Percentiles rank a stretch among this genome's conserved stretches.
These are phyloP conservation scores for Diadophis punctatus DNA, from an alignment of 2,113 vertebrate genomes.

Conservation along the genomic window DNA sequence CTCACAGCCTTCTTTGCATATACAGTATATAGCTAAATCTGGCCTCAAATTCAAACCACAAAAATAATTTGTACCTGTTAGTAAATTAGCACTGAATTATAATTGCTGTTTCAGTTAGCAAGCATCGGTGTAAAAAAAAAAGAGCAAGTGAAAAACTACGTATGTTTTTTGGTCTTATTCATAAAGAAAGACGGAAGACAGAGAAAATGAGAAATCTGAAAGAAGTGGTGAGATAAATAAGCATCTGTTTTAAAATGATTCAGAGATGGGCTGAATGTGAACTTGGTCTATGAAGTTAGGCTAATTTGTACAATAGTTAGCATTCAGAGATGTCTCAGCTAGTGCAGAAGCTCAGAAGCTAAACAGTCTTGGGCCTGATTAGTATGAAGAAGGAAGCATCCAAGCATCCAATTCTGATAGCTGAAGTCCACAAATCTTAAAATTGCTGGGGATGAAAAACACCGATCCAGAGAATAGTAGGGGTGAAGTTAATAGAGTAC, in stretches of 20 bases:
- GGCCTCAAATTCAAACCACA: not conserved
- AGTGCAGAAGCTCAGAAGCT: not conserved
- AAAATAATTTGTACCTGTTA: not conserved
- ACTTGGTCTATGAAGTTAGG: not conserved
- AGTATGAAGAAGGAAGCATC: not conserved
- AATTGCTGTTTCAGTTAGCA: constrained; percentile 4
- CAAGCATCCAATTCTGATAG: not conserved
- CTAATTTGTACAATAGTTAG: not conserved
- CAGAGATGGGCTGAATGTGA: not conserved
- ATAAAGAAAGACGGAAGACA: not conserved
- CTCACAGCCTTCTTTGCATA: not conserved
- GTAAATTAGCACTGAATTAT: constrained; percentile 12
- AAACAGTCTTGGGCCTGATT: not conserved
- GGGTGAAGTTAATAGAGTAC: not conserved
- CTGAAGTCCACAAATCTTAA: not conserved
- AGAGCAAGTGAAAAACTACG: not conserved
- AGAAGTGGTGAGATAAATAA: not conserved
- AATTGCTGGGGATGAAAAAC: not conserved
- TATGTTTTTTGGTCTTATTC: not conserved
- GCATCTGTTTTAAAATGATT: not conserved
- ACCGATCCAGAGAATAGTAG: not conserved
- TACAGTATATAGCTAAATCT: not conserved
- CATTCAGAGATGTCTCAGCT: not conserved
- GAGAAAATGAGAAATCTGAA: not conserved
- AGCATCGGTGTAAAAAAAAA: not conserved